A percentile compares a stretch with the other conserved stretches of the same genome.
These are phyloP conservation scores for Tetragonisca angustula DNA, from an alignment of 2,888 invertebrate genomes.

Conservation along the genomic window DNA sequence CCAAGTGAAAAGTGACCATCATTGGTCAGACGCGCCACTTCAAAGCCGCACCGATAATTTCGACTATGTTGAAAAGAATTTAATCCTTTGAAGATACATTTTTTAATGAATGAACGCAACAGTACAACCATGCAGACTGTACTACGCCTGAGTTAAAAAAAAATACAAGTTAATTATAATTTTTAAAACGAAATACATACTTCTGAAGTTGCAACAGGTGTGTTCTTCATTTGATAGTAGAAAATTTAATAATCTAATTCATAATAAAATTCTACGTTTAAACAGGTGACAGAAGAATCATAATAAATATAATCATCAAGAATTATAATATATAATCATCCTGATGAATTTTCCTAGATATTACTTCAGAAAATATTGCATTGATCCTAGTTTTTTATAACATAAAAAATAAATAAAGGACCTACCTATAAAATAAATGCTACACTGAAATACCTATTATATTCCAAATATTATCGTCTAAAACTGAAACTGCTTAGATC, in stretches of 20 bases:
- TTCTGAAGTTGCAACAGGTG: no score
- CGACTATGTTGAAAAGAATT: background rate
- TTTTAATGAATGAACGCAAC: background rate
- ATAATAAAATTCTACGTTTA: no score
- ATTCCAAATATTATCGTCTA: no score
- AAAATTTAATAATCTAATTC: no score
- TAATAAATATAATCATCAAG: no score
- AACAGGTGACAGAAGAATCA: background rate
- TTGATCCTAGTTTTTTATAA: background rate
- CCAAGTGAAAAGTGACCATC: background rate
- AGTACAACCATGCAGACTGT: background rate
- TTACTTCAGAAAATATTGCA: no score
- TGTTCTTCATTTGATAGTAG: no score
- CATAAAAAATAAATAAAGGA: background rate
- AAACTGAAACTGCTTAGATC: constrained; percentile 8
- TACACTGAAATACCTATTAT: background rate
- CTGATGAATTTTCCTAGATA: no score
- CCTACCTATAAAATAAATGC: background rate
- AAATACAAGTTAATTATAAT: background rate
- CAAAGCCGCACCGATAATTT: background rate
- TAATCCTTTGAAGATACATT: no score
- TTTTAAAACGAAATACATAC: background rate
- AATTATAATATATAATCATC: no score
- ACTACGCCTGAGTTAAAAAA: background rate
- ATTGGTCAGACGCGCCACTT: background rate